Evolutionary conservation across 2,113 vertebrate species (phyloP).

Genomic region (Sinosuthora webbiana): DNA sequence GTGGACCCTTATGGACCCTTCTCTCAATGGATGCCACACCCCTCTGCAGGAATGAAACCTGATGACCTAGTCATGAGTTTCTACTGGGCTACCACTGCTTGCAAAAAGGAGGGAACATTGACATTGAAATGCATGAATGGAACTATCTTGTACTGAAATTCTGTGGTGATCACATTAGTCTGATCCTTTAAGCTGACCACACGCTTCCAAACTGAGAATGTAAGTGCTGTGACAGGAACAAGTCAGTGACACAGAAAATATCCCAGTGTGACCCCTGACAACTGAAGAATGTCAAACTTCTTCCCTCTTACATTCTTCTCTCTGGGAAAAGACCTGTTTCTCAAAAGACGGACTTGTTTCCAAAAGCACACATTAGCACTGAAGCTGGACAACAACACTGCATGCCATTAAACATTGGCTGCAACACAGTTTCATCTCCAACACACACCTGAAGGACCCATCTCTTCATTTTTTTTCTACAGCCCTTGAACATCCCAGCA

Average conservation of each 20-base stretch:
- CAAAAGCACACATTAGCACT: not conserved
- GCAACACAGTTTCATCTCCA: not conserved
- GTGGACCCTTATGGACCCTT: not conserved
- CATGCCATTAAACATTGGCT: not conserved
- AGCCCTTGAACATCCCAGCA: not conserved
- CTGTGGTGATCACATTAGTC: not conserved
- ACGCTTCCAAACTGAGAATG: not conserved
- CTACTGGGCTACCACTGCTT: not conserved
- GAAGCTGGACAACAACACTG: not conserved
- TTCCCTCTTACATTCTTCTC: not conserved
- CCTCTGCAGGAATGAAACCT: not conserved
- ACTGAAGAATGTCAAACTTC: not conserved
- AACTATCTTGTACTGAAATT: not conserved
- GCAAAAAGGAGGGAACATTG: not conserved
- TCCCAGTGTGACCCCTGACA: not conserved
- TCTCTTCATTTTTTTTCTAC: not conserved
- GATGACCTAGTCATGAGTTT: not conserved
- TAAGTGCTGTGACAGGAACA: not conserved
- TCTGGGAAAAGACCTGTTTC: not conserved
- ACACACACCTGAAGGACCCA: not conserved
- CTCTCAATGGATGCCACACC: not conserved
- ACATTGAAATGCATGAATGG: not conserved
- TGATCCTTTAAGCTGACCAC: not conserved
- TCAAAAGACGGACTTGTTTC: not conserved
- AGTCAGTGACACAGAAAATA: not conserved